Percentiles rank a stretch among this genome's conserved stretches.
Evolutionary conservation across 2,113 vertebrate species (phyloP).

Genomic region (Channa maculata): DNA sequence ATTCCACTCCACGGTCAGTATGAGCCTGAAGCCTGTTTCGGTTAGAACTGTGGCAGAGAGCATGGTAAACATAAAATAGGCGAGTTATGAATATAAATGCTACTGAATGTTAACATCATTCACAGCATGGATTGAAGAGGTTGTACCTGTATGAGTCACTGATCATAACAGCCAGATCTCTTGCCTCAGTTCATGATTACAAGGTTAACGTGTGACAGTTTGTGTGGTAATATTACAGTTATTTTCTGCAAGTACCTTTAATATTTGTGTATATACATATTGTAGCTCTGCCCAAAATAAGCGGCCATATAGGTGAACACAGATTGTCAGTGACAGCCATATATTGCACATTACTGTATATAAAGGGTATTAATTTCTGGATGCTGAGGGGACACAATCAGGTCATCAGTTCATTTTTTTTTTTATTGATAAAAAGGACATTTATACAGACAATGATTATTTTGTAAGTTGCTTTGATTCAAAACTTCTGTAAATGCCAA

Average conservation of each 20-base stretch:
- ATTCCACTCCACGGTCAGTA: conserved; percentile 5
- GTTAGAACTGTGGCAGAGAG: background rate
- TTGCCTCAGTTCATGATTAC: background rate
- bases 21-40: conserved; percentile 2
- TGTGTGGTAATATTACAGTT: background rate
- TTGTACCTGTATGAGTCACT: conserved; percentile 5
- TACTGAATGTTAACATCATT: background rate
- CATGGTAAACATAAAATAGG: background rate
- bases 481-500: too few species aligned
- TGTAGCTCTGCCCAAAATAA: background rate
- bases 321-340: too few species aligned
- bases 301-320: too few species aligned
- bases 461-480: too few species aligned
- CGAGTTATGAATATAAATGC: background rate
- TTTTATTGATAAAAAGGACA: too few species aligned
- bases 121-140: background rate
- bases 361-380: too few species aligned
- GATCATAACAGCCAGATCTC: background rate
- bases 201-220: background rate
- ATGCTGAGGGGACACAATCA: too few species aligned
- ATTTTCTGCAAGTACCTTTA: too few species aligned
- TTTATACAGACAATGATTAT: too few species aligned
- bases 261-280: background rate
- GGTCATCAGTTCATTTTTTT: too few species aligned
- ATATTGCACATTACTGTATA: too few species aligned